These are phyloP conservation scores for Microcaecilia unicolor DNA, from an alignment of 2,797 vertebrate species.

Conservation along the genomic window DNA sequence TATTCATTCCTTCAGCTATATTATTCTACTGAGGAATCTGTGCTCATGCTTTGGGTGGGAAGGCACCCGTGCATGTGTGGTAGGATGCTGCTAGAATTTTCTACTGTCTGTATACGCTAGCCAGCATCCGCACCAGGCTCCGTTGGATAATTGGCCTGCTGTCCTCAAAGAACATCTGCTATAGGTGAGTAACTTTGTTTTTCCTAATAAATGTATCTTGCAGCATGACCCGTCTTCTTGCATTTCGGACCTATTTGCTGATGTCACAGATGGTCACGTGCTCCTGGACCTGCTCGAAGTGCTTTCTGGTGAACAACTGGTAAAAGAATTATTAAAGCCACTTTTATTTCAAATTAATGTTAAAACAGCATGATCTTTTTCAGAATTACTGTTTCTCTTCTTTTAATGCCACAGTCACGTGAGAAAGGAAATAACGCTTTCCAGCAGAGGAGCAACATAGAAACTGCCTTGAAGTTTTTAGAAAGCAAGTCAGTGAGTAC, in stretches of 20 bases:
- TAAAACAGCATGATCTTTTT: background rate
- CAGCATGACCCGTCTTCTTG: slow-evolving; percentile 67
- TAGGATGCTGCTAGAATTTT: too few species aligned
- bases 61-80: too few species aligned
- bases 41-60: too few species aligned
- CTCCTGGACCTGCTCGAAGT: slow-evolving; percentile 90
- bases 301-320: slow-evolving; percentile 81
- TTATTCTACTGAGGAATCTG: too few species aligned
- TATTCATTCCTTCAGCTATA: too few species aligned
- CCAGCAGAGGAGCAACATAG: slow-evolving; percentile 85
- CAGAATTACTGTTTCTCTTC: slow-evolving; percentile 16
- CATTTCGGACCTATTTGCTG: slow-evolving; percentile 75
- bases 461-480: slow-evolving; percentile 79
- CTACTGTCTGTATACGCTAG: too few species aligned
- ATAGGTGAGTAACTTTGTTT: too few species aligned
- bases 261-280: slow-evolving; percentile 75
- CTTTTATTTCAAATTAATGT: slow-evolving; percentile 3
- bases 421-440: slow-evolving; percentile 79
- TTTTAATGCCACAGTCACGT: slow-evolving; percentile 64
- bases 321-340: slow-evolving; percentile 37
- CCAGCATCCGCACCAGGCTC: too few species aligned
- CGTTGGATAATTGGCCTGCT: too few species aligned
- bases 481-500: slow-evolving; percentile 76
- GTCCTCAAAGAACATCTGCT: too few species aligned
- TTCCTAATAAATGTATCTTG: slow-evolving; percentile 24